Evolutionary conservation across 2,888 invertebrate species (phyloP).

Genomic region (Cataglyphis rosenhaueri): DNA sequence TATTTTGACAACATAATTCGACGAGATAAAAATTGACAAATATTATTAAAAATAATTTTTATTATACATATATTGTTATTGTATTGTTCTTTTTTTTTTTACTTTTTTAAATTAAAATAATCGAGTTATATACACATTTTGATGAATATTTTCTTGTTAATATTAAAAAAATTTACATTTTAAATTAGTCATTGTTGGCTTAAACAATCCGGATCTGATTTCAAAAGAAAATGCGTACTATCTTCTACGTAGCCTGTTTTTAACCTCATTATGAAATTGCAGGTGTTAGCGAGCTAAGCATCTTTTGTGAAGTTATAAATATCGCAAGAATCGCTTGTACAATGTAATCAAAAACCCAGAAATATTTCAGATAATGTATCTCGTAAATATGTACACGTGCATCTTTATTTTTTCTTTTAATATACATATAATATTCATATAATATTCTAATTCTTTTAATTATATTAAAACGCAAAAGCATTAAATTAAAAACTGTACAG

Average conservation of each 20-base stretch:
- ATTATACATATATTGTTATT: not conserved
- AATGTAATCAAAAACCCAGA: slow-evolving; percentile 14
- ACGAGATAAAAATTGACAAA: not conserved
- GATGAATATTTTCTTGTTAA: not conserved
- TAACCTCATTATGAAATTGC: slow-evolving; percentile 20
- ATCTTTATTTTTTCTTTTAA: not conserved
- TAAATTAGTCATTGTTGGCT: not conserved
- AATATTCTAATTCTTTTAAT: not conserved
- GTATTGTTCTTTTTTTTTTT: not conserved
- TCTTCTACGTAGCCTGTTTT: slow-evolving; percentile 19
- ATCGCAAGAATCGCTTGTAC: slow-evolving; percentile 7
- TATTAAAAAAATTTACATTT: not conserved
- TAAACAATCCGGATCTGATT: slow-evolving; percentile 4
- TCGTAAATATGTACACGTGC: not conserved
- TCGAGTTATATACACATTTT: not conserved
- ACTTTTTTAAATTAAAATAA: not conserved
- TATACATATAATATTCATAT: too few relatives aligned
- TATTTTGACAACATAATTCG: not conserved
- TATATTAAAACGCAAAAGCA: not conserved
- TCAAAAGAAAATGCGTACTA: slow-evolving; percentile 18
- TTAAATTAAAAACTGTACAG: not conserved
- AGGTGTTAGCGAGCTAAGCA: slow-evolving; percentile 38
- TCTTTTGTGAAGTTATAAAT: slow-evolving; percentile 23
- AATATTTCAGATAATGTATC: slow-evolving; percentile 9
- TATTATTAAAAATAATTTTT: not conserved